phyloP scores from a whole-genome alignment of 2,888 invertebrate species.

The Portevinia maculata region DNA sequence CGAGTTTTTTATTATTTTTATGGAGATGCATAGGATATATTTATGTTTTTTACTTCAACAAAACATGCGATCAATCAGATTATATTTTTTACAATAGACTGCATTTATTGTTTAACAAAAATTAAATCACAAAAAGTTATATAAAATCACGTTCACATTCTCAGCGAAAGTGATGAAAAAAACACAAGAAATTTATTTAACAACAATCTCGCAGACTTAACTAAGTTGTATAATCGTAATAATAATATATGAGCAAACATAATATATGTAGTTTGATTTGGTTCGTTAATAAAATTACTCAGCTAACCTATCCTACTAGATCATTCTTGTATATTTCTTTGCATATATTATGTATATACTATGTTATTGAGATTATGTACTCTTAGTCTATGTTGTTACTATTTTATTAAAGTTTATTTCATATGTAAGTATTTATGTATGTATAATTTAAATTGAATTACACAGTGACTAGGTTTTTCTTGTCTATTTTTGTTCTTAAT shows the following conservation, averaged over 20 bases:
- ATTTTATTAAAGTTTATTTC: constrained; percentile 22
- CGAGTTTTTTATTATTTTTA: constrained; percentile 41
- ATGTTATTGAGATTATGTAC: constrained; percentile 63
- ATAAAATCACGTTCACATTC: constrained; percentile 4
- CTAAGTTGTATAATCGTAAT: constrained; percentile 14
- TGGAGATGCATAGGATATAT: constrained; percentile 65
- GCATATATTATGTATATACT: constrained; percentile 43
- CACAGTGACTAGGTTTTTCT: constrained; percentile 67
- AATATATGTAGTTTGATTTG: constrained; percentile 30
- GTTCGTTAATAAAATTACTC: constrained; percentile 61
- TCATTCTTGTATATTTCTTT: constrained; percentile 64
- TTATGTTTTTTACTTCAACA: constrained; percentile 33
- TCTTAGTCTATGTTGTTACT: constrained; percentile 67
- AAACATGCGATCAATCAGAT: constrained; percentile 41
- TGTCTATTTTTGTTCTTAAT: too few relatives aligned
- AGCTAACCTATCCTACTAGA: constrained; percentile 68
- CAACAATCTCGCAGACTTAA: constrained; percentile 65
- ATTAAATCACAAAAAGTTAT: constrained; percentile 35
- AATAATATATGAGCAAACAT: constrained; percentile 50
- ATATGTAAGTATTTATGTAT: constrained; percentile 39
- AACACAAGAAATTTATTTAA: constrained; percentile 37
- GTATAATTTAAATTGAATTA: constrained; percentile 63
- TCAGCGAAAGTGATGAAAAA: constrained; percentile 7
- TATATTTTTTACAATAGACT: constrained; percentile 31
- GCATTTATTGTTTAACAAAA: constrained; percentile 8